These are phyloP conservation scores for Entomyzon cyanotis DNA, from an alignment of 2,113 vertebrate genomes.

Conservation along the genomic window DNA sequence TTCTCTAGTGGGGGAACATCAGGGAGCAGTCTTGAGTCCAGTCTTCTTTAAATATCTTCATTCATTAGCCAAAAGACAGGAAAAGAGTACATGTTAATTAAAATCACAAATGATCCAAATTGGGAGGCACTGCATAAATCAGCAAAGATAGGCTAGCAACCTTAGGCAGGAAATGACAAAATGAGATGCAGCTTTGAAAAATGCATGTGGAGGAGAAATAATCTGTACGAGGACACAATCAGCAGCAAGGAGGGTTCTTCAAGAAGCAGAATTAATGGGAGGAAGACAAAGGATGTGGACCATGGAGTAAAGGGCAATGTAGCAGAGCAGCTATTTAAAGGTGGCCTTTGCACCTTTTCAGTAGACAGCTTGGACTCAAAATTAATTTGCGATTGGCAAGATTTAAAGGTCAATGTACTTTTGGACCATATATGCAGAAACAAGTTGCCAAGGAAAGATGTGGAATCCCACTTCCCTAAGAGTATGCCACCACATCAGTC, in stretches of 20 bases:
- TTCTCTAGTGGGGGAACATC: slow-evolving; percentile 27
- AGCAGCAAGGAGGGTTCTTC: not conserved
- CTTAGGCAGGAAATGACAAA: slow-evolving; percentile 44
- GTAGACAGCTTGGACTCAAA: not conserved
- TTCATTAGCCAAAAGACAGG: slow-evolving; percentile 53
- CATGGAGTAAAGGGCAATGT: not conserved
- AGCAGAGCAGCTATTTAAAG: slow-evolving; percentile 7
- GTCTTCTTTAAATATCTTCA: slow-evolving; percentile 47
- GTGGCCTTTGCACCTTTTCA: slow-evolving; percentile 14
- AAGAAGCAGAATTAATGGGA: slow-evolving; percentile 17
- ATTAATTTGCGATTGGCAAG: not conserved
- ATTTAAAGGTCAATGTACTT: not conserved
- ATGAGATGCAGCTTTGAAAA: slow-evolving; percentile 27
- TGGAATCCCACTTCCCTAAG: not conserved
- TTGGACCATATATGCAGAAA: not conserved
- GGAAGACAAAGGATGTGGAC: not conserved
- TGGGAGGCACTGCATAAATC: slow-evolving; percentile 42
- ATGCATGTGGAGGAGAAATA: not conserved
- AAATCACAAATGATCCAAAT: slow-evolving; percentile 59
- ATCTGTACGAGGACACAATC: not conserved
- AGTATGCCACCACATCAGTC: not conserved
- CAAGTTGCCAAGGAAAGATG: not conserved
- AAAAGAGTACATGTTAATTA: slow-evolving; percentile 49
- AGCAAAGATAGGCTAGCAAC: slow-evolving; percentile 27
- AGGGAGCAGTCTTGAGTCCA: slow-evolving; percentile 27